Base-by-base conservation (phyloP, 2,113 vertebrate genomes). In the Antechinus flavipes region DNA sequence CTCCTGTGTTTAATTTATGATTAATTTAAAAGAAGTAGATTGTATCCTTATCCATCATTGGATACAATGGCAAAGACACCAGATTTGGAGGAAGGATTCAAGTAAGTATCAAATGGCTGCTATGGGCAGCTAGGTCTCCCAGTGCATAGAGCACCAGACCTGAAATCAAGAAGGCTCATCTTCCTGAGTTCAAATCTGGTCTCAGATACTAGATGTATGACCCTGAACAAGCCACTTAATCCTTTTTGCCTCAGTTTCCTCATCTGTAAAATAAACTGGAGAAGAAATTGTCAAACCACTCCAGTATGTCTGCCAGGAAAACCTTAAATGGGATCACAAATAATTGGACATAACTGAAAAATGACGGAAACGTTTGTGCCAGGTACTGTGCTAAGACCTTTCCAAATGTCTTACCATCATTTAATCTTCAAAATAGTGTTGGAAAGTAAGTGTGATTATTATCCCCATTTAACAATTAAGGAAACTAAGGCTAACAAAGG, bases 1-100 rank as follows among this genome's bases (percentile, higher is more conserved):
- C 54, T 90, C 54, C 49, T 14, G 91, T 26, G 54, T 84, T 12
- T 42, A 76, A 68, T 54, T 94, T 92, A 27, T 94, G 91, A 90
- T 97, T 91, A 56, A 93, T 95, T 94, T 93, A 49, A 93, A 94
- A 11, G 50, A 52, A 52, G 50, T 52, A 9, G 10, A 52, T 52
- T 10, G 50, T 52, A 9, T 10, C 50, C 50, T 52, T 6, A 52
- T 52, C 50, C 50, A 52, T 52, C 50, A 52, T 52, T 52, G 50
- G 16, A 76, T n/a, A 27, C 27, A 16, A 14, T 76, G 35, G 35
- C 10, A 76, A 76, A 76, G 30, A 76, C 4, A 19, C 61, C 42
- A 84, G 68, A 84, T 84, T 23, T 84, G 68, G 68, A 84, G 19
- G 68, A 42, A 84, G 68, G 19, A 42, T 42, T 42, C 22, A 84